Conservation (phyloP, 2,113 vertebrate genomes). For the Mormoops blainvillei region DNA sequence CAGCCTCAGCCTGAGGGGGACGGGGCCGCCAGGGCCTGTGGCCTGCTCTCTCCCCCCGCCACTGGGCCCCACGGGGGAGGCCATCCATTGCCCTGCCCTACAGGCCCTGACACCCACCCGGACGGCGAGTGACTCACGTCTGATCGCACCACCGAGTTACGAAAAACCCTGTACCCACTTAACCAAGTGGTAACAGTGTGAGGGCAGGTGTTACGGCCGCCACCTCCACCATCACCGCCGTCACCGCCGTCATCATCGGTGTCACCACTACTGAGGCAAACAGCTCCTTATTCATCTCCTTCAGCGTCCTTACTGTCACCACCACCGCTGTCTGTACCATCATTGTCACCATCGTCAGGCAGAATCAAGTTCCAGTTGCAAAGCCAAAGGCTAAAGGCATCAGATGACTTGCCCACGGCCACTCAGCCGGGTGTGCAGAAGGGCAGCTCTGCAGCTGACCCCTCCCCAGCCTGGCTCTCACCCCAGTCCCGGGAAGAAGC, state of each 20-base stretch:
- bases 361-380: not conserved
- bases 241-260: rapidly evolving
- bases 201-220: no score
- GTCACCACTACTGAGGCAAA: not conserved
- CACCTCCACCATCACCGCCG: rapidly evolving
- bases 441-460: no score
- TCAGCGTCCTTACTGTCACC: not conserved
- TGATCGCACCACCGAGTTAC: not conserved
- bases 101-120: not conserved
- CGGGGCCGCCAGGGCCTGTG: not conserved
- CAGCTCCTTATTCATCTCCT: rapidly evolving
- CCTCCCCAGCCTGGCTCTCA: rapidly evolving
- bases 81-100: not conserved
- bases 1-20: no score
- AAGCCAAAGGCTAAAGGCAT: not conserved
- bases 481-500: not conserved
- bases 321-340: rapidly evolving
- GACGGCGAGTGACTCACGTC: not conserved
- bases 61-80: not conserved
- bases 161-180: not conserved
- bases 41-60: not conserved
- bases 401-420: not conserved
- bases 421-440: rapidly evolving
- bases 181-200: no score
- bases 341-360: not conserved